Conservation (phyloP, 2,797 vertebrate genomes). For the Chaenodraco wilsoni region DNA sequence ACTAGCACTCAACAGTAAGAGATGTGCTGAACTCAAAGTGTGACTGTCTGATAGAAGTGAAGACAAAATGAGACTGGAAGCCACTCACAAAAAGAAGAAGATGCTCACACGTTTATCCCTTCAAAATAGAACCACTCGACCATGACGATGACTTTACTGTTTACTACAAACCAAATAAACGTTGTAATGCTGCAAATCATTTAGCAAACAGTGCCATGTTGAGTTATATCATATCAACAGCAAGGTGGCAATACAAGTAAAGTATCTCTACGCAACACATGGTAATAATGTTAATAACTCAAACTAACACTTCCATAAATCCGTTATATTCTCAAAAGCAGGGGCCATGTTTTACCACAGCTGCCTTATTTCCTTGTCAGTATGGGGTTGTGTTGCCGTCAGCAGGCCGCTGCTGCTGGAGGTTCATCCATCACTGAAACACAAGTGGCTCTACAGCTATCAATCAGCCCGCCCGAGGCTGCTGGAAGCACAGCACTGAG, state of each 20-base stretch:
- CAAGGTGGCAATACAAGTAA: not conserved
- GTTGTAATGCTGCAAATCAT: not conserved
- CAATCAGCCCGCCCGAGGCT: slow-evolving; percentile 33
- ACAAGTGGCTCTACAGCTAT: slow-evolving; percentile 38
- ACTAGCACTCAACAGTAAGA: slow-evolving; percentile 9
- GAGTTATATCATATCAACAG: not conserved
- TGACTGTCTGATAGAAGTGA: slow-evolving; percentile 28
- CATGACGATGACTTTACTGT: not conserved
- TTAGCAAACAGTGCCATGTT: not conserved
- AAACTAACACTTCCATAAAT: slow-evolving; percentile 4
- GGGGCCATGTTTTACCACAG: slow-evolving; percentile 44
- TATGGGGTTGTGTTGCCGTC: slow-evolving; percentile 44
- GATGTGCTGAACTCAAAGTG: slow-evolving; percentile 29
- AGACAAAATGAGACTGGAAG: slow-evolving; percentile 20
- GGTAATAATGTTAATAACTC: slow-evolving; percentile 7
- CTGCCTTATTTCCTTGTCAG: slow-evolving; percentile 51
- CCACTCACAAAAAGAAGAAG: not conserved
- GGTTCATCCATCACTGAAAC: slow-evolving; percentile 48
- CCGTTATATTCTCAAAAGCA: slow-evolving; percentile 30
- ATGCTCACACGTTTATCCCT: not conserved
- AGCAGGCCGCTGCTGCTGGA: slow-evolving; percentile 42
- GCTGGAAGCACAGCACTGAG: not conserved
- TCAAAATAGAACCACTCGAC: not conserved
- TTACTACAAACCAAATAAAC: slow-evolving; percentile 12
- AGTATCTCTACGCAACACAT: not conserved